A percentile compares a stretch with the other conserved stretches of the same genome.
These are phyloP conservation scores for Sebastes taczanowskii DNA, from an alignment of 2,797 vertebrate species.

Conservation along the genomic window DNA sequence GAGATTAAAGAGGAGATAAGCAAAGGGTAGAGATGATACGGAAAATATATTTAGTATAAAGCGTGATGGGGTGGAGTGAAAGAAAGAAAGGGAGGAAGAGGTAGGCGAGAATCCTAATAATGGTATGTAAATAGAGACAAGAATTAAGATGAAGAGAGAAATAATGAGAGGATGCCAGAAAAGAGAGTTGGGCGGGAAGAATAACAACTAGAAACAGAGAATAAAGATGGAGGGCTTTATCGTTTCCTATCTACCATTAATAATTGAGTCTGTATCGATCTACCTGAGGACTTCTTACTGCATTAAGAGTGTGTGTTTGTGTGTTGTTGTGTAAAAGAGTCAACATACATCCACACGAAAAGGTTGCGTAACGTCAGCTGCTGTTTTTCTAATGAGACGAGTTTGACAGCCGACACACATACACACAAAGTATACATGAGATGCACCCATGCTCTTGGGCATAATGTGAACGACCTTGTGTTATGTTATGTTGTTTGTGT, in stretches of 20 bases:
- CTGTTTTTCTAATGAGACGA: conserved; percentile 37
- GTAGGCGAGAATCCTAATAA: background rate
- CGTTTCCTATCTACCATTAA: conserved; percentile 30
- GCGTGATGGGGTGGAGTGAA: background rate
- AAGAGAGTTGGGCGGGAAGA: background rate
- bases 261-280: conserved; percentile 57
- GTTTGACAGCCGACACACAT: background rate
- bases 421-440: background rate
- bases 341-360: background rate
- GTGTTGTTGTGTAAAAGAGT: background rate
- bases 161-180: background rate
- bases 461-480: conserved; percentile 31
- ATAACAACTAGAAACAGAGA: background rate
- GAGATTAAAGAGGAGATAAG: background rate
- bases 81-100: background rate
- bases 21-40: background rate
- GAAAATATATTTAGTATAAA: background rate
- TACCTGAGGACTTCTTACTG: conserved; percentile 7
- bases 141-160: background rate
- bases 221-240: background rate
- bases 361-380: conserved; percentile 50
- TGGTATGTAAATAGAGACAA: background rate
- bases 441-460: background rate
- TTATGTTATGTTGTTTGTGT: conserved; percentile 14
- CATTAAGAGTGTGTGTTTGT: background rate